Base-by-base conservation (phyloP, 2,888 invertebrate genomes). In the Ichneumon xanthorius region DNA sequence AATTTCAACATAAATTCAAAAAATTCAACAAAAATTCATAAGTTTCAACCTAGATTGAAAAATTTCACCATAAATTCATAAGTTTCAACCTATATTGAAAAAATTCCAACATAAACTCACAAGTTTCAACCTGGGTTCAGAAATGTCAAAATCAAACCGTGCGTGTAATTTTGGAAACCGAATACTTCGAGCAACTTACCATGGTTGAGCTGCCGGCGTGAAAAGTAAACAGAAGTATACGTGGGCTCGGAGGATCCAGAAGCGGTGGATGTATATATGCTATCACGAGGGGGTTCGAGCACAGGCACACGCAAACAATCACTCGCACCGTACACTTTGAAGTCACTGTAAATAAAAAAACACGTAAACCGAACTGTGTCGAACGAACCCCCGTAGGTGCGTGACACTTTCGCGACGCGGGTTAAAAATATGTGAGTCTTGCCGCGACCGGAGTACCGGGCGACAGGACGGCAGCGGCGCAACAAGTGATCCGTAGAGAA, bases 401-500 rank as follows among this genome's bases (percentile, higher is more conserved):
- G 33, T 45, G 7, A 53, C 30, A 53, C 72, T 71, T 68, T 71
- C 53, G 58, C 33, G 45, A 37, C 67, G 65, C 70, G 73, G 30
- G 55, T 14, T 68, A 76, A 37, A 63, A 37, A 45, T 22, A 70
- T 58, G 50, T 81, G 79, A 58, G 78, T 77, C 73, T 84, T 80
- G 83, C 77, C 87, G 88, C 85, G 86, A 81, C 84, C 86, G 88
- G 7, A 88, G 67, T 84, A 82, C 88, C 87, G 87, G 88, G 86
- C 89, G 87, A 87, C 90, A 88, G 89, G 87, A 86, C 90, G 89
- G 89, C 90, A 88, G 89, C 92, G 89, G 90, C 89, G 92, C 92
- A 92, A 92, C 92, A 92, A 92, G 92, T 92, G 92, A 92, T 87
- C 87, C 85, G 84, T 84, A 58, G 84, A 71, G 65, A 70, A 71